Percentiles rank a stretch among this genome's conserved stretches.
phyloP scores from a whole-genome alignment of 2,797 vertebrate genomes.

The Merluccius polli region DNA sequence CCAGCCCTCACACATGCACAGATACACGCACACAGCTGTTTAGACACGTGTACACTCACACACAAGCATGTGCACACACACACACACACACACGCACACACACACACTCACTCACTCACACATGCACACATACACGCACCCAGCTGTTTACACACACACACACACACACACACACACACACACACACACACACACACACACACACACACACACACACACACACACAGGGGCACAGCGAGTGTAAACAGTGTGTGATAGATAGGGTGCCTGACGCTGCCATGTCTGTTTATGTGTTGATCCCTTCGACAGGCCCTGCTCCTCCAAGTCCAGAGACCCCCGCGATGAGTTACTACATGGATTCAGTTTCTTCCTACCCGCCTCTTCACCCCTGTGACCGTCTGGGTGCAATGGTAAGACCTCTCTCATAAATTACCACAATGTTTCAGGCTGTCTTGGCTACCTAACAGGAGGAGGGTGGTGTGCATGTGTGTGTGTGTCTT shows the following conservation, averaged over 20 bases:
- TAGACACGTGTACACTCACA: neutral
- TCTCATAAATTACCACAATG: conserved; percentile 69
- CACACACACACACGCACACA: neutral
- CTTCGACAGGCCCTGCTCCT: conserved; percentile 65
- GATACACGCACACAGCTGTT: neutral
- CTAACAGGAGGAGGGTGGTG: conserved; percentile 39
- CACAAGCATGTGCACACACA: neutral
- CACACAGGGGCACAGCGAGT: conserved; percentile 29
- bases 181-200: conserved; percentile 16
- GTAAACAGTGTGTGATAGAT: conserved; percentile 72
- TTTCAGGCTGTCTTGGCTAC: conserved; percentile 54
- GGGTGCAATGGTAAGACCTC: conserved; percentile 80
- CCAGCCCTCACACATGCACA: neutral
- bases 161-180: conserved; percentile 1
- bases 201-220: conserved; percentile 21
- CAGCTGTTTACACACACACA: neutral
- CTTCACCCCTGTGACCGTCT: conserved; percentile 77
- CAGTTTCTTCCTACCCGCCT: conserved; percentile 71
- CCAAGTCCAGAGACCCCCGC: conserved; percentile 51
- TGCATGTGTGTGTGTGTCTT: conserved; percentile 21
- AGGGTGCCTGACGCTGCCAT: conserved; percentile 41
- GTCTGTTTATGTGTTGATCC: conserved; percentile 64
- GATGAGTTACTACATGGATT: conserved; percentile 94
- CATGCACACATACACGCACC: neutral
- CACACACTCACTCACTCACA: neutral